phyloP scores from a whole-genome alignment of 2,888 invertebrate species.

The Morpho helenor region DNA sequence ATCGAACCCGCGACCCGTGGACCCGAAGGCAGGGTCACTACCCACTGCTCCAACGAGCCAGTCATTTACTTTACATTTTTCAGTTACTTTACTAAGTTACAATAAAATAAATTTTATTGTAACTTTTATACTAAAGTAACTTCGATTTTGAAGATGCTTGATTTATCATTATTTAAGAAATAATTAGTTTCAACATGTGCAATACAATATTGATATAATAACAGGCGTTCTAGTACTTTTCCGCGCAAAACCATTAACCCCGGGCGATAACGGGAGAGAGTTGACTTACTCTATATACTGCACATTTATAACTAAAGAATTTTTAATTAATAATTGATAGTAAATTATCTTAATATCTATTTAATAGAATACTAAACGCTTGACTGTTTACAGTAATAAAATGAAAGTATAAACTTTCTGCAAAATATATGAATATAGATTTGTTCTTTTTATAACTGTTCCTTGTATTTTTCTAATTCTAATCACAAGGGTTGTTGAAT shows the following conservation, averaged over 20 bases:
- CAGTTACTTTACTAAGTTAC: too few relatives aligned
- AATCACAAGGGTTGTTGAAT: too few relatives aligned
- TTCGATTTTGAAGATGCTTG: neutral
- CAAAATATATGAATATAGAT: neutral
- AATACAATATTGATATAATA: constrained; percentile 40
- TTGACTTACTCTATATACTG: constrained; percentile 12
- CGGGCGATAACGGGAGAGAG: constrained; percentile 44
- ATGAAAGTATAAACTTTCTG: too few relatives aligned
- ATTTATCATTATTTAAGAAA: neutral
- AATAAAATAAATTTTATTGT: too few relatives aligned
- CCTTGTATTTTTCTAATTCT: too few relatives aligned
- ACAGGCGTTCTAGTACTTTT: constrained; percentile 57
- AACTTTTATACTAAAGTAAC: too few relatives aligned
- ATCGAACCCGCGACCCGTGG: too few relatives aligned
- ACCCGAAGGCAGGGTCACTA: too few relatives aligned
- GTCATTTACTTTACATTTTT: too few relatives aligned
- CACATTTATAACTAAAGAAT: constrained; percentile 1
- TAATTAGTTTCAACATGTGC: constrained; percentile 1
- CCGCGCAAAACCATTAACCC: constrained; percentile 53
- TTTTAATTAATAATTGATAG: constrained; percentile 6
- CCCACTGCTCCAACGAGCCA: too few relatives aligned
- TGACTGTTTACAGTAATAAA: neutral
- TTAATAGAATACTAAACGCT: constrained; percentile 7
- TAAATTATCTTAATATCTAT: constrained; percentile 7
- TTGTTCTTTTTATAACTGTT: neutral